Evolutionary conservation across 2,113 vertebrate species (phyloP).

Genomic region (Tyrannus savana): DNA sequence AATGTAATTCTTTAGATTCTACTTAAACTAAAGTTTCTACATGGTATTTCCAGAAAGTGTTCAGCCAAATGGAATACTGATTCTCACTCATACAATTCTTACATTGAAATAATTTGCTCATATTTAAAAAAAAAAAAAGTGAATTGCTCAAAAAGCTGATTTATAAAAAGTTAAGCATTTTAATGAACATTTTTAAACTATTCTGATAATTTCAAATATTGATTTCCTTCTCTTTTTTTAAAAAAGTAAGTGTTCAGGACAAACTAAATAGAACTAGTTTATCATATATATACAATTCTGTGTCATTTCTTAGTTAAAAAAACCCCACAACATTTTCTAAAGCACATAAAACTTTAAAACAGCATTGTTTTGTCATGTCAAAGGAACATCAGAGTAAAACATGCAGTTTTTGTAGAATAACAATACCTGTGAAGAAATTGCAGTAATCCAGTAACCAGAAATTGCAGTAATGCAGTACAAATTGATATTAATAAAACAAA

Average conservation of each 20-base stretch:
- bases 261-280: background rate
- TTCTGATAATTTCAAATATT: background rate
- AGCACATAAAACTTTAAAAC: background rate
- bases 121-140: background rate
- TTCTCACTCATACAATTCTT: background rate
- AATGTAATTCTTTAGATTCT: background rate
- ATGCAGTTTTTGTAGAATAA: background rate
- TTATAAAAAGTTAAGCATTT: background rate
- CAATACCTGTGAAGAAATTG: background rate
- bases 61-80: background rate
- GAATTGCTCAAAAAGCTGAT: background rate
- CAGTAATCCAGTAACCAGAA: background rate
- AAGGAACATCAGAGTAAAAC: background rate
- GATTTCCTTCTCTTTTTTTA: background rate
- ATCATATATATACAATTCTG: background rate
- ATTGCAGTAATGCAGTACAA: background rate
- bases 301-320: background rate
- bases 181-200: background rate
- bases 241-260: background rate
- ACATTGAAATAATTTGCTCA: rapidly evolving
- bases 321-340: background rate
- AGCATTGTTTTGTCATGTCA: background rate
- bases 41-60: background rate
- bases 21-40: background rate
- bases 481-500: background rate